Conservation (phyloP, 2,113 vertebrate genomes). For the Dicerorhinus sumatrensis region DNA sequence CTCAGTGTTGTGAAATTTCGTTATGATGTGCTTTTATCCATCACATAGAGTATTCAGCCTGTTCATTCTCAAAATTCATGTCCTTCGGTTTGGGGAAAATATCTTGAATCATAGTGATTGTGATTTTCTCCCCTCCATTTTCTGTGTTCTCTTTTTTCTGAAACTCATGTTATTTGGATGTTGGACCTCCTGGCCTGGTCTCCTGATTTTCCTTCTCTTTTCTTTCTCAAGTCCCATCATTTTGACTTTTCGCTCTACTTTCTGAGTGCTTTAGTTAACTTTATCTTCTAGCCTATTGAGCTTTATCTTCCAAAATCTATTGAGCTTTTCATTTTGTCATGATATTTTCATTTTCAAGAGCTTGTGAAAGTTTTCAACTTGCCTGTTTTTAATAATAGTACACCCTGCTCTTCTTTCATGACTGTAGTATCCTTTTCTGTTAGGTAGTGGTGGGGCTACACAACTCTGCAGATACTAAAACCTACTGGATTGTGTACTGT, state of each 20-base stretch:
- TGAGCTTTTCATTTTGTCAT: neutral
- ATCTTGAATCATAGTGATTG: neutral
- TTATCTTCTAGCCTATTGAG: neutral
- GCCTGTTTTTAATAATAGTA: neutral
- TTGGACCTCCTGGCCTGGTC: neutral
- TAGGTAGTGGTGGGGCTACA: neutral
- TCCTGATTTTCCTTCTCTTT: neutral
- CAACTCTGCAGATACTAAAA: neutral
- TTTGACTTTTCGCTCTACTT: neutral
- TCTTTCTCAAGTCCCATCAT: neutral
- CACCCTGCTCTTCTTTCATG: neutral
- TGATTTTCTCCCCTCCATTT: neutral
- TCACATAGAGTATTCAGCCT: neutral
- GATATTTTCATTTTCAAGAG: conserved; percentile 30
- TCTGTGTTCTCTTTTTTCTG: neutral
- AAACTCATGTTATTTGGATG: neutral
- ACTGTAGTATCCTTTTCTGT: neutral
- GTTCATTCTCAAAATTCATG: neutral
- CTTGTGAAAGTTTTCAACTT: neutral
- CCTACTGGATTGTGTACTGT: neutral
- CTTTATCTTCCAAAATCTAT: neutral
- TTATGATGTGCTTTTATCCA: neutral
- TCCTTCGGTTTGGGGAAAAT: neutral
- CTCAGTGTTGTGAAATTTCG: neutral
- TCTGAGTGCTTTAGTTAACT: neutral